These are phyloP conservation scores for Prunella himalayana DNA, from an alignment of 2,113 vertebrate species.

Conservation along the genomic window DNA sequence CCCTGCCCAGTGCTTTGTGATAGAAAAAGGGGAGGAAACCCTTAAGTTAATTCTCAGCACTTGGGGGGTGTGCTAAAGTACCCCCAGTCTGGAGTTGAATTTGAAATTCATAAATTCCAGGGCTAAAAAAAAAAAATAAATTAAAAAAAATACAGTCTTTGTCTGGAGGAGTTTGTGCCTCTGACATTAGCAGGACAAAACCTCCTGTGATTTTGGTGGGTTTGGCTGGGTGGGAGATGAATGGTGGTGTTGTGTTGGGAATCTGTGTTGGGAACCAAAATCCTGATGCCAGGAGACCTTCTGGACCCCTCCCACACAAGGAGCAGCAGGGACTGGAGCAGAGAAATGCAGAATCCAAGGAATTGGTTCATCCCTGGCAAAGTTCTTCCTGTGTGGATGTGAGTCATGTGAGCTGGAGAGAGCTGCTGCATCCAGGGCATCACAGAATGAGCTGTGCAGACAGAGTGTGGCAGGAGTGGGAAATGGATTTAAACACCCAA, in stretches of 20 bases:
- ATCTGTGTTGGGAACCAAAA: not conserved
- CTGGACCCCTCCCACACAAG: not conserved
- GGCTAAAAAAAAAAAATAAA: not conserved
- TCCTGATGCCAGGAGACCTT: not conserved
- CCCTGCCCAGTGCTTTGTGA: not conserved
- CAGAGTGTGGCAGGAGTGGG: not conserved
- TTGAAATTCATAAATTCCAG: not conserved
- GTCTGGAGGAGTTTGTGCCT: not conserved
- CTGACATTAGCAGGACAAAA: constrained; percentile 46
- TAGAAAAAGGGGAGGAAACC: not conserved
- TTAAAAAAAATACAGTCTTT: not conserved
- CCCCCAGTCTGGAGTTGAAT: not conserved
- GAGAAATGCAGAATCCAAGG: not conserved
- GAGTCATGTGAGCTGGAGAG: not conserved
- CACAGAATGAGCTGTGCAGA: not conserved
- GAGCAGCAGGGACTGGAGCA: not conserved
- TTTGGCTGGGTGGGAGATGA: constrained; percentile 21
- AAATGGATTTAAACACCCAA: not conserved
- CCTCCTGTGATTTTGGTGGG: not conserved
- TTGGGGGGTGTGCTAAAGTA: not conserved
- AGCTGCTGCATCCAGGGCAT: not conserved
- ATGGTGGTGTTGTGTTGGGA: constrained; percentile 10
- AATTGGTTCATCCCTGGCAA: not conserved
- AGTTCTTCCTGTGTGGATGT: not conserved
- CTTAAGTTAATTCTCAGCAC: not conserved